phyloP scores from a whole-genome alignment of 2,888 invertebrate genomes.

The Trichopoda pennipes region DNA sequence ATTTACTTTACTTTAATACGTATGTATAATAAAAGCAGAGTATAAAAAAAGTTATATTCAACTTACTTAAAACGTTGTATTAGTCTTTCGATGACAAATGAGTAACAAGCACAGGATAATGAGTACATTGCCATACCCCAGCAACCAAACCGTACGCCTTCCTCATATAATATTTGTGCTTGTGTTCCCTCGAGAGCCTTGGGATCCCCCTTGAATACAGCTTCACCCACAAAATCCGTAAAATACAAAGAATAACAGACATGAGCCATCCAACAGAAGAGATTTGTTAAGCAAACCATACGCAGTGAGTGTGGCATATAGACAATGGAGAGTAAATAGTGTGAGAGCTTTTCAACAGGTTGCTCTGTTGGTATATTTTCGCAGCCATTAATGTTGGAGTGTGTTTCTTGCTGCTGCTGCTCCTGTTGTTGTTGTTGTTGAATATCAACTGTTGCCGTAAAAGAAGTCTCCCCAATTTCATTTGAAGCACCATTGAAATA shows the following conservation, averaged over 20 bases:
- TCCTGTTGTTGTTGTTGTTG: conserved; percentile 16
- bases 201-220: conserved; percentile 80
- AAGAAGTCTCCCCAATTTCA: conserved; percentile 70
- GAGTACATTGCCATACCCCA: conserved; percentile 98
- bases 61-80: conserved; percentile 87
- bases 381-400: conserved; percentile 26
- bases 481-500: conserved; percentile 61
- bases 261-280: conserved; percentile 99
- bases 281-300: conserved; percentile 94
- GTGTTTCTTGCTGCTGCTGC: conserved; percentile 17
- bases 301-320: conserved; percentile 93
- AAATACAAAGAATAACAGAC: conserved; percentile 98
- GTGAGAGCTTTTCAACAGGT: conserved; percentile 83
- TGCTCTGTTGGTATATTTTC: conserved; percentile 59
- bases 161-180: conserved; percentile 88
- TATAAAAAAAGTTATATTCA: not conserved
- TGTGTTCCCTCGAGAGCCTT: conserved; percentile 87
- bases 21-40: too few species aligned
- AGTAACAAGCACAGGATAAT: conserved; percentile 96
- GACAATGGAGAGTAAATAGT: conserved; percentile 94
- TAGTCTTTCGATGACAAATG: conserved; percentile 91
- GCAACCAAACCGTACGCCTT: conserved; percentile 96
- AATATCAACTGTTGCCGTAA: conserved; percentile 12
- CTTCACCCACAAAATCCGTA: conserved; percentile 90
- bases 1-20: too few species aligned